A percentile compares a stretch with the other conserved stretches of the same genome.
Conservation (phyloP, 2,888 invertebrate genomes). For the Harpalus rufipes region DNA sequence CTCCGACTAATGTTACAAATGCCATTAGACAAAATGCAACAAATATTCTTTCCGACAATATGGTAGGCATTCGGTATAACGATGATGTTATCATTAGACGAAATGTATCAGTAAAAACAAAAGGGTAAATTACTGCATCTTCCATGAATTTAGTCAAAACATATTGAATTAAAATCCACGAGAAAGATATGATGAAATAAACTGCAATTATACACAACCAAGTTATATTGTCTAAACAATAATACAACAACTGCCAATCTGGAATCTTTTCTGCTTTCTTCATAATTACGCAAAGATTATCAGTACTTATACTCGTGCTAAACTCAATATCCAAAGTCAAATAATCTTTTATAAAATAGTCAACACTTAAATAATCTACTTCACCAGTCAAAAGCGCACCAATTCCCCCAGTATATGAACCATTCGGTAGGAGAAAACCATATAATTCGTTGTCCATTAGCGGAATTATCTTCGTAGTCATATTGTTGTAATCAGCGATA, state of each 20-base stretch:
- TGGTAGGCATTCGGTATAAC: conserved; percentile 73
- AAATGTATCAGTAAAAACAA: conserved; percentile 70
- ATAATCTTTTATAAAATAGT: conserved; percentile 77
- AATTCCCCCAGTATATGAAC: conserved; percentile 75
- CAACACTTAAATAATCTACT: conserved; percentile 74
- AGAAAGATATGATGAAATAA: conserved; percentile 70
- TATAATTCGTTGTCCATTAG: conserved; percentile 62
- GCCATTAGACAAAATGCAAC: conserved; percentile 74
- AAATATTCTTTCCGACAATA: conserved; percentile 75
- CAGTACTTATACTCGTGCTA: conserved; percentile 74
- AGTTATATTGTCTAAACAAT: conserved; percentile 73
- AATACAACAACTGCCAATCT: conserved; percentile 75
- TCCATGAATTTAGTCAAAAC: conserved; percentile 62
- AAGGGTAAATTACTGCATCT: conserved; percentile 39
- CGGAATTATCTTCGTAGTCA: conserved; percentile 68
- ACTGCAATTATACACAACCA: conserved; percentile 74
- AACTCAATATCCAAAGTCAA: conserved; percentile 74
- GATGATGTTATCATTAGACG: conserved; percentile 75
- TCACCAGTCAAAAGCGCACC: conserved; percentile 73
- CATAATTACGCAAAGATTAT: conserved; percentile 75
- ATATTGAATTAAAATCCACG: conserved; percentile 69
- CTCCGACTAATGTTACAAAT: conserved; percentile 73
- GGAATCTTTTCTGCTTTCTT: conserved; percentile 75
- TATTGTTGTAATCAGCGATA: conserved; percentile 73
- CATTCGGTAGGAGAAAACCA: conserved; percentile 74